These are phyloP conservation scores for Melolontha melolontha DNA, from an alignment of 2,888 invertebrate species.

Conservation along the genomic window DNA sequence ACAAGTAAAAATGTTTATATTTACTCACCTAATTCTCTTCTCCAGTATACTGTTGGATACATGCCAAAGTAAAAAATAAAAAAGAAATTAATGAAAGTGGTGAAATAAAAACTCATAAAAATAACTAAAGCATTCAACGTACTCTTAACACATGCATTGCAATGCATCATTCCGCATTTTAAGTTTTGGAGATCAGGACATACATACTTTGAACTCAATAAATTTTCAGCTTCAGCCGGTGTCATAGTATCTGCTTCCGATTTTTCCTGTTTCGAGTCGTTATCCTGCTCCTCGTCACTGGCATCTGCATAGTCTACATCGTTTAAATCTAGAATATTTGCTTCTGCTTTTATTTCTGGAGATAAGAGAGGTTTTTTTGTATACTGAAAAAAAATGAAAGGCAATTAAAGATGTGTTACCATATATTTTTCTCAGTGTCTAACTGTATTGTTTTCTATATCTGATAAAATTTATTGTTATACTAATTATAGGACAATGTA, in stretches of 20 bases:
- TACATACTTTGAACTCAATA: slow-evolving; percentile 85
- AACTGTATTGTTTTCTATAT: too few relatives aligned
- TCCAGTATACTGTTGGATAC: slow-evolving; percentile 80
- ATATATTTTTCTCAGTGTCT: not conserved
- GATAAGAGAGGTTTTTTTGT: slow-evolving; percentile 52
- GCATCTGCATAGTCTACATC: slow-evolving; percentile 72
- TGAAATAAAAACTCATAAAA: slow-evolving; percentile 47
- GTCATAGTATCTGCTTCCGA: slow-evolving; percentile 76
- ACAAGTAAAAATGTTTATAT: slow-evolving; percentile 31
- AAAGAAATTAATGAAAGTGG: slow-evolving; percentile 53
- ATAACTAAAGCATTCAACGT: slow-evolving; percentile 40
- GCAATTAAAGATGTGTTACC: slow-evolving; percentile 7
- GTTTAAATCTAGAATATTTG: slow-evolving; percentile 69
- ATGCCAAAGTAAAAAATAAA: slow-evolving; percentile 69
- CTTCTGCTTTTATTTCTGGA: slow-evolving; percentile 64
- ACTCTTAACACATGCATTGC: slow-evolving; percentile 35
- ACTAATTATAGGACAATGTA: too few relatives aligned
- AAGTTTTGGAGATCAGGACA: not conserved
- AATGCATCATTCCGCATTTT: slow-evolving; percentile 27
- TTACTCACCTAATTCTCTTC: slow-evolving; percentile 84
- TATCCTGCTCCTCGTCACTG: slow-evolving; percentile 64
- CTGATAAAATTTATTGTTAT: too few relatives aligned
- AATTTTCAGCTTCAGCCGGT: slow-evolving; percentile 87
- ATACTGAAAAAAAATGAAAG: slow-evolving; percentile 50
- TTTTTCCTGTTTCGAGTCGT: slow-evolving; percentile 56